Evolutionary conservation across 1,140 invertebrate species (phyloP).

Genomic region (Stegodyphus dumicola): DNA sequence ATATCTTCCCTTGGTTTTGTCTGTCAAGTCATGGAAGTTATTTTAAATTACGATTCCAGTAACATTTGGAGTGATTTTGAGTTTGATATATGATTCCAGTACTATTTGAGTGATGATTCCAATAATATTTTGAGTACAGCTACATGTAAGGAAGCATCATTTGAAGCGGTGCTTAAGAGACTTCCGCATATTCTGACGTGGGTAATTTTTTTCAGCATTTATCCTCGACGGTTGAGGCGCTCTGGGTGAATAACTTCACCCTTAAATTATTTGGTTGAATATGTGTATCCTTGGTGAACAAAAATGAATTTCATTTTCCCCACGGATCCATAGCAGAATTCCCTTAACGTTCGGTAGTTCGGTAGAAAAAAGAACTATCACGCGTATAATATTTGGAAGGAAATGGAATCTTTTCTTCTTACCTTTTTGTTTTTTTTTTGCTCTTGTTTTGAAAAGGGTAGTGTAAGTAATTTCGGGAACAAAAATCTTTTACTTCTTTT

Average conservation of each 20-base stretch:
- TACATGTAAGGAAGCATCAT: conserved; percentile 10
- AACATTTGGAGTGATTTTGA: too few relatives aligned
- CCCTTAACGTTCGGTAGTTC: conserved; percentile 20
- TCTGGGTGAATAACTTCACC: conserved; percentile 33
- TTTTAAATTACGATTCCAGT: too few relatives aligned
- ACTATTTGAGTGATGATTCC: conserved; percentile 8
- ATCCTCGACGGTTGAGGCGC: conserved; percentile 4
- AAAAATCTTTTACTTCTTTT: background rate
- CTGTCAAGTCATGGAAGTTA: too few relatives aligned
- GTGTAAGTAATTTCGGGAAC: conserved; percentile 32
- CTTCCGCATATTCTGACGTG: background rate
- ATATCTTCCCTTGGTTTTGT: too few relatives aligned
- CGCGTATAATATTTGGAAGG: conserved; percentile 36
- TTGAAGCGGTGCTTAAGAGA: conserved; percentile 6
- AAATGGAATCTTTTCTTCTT: conserved; percentile 35
- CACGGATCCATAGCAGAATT: conserved; percentile 20
- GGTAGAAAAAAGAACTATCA: conserved; percentile 5
- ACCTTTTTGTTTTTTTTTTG: background rate
- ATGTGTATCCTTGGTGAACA: conserved; percentile 19
- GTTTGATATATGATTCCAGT: too few relatives aligned
- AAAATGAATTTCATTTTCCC: conserved; percentile 53
- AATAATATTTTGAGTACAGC: background rate
- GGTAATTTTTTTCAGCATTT: conserved; percentile 12
- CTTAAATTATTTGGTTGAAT: conserved; percentile 39
- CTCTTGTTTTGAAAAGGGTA: background rate